Conservation (phyloP, 2,797 vertebrate genomes). For the Nannoperca obscura region DNA sequence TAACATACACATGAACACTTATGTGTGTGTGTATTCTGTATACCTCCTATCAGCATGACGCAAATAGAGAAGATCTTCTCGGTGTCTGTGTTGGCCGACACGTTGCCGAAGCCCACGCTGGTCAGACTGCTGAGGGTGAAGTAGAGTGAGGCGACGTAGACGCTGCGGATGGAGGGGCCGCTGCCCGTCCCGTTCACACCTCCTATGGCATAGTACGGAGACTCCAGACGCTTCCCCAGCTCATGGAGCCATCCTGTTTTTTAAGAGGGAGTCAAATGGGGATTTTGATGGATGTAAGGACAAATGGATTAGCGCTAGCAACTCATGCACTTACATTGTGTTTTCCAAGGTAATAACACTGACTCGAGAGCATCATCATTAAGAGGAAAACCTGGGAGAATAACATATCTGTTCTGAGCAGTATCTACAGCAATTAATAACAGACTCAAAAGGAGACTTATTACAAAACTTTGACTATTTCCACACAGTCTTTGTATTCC, state of each 20-base stretch:
- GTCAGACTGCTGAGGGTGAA: conserved; percentile 99
- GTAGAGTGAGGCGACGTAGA: conserved; percentile 96
- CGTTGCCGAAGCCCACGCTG: conserved; percentile 98
- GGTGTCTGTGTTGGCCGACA: conserved; percentile 95
- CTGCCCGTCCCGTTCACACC: conserved; percentile 64
- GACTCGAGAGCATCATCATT: background rate
- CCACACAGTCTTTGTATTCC: background rate
- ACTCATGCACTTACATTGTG: conserved; percentile 4
- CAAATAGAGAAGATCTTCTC: conserved; percentile 99
- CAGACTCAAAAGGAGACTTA: background rate
- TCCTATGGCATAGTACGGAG: conserved; percentile 85
- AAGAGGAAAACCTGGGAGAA: background rate
- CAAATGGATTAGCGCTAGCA: background rate
- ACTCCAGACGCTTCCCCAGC: conserved; percentile 94
- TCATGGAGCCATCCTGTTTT: conserved; percentile 96
- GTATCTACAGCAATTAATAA: background rate
- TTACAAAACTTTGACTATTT: background rate
- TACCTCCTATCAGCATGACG: conserved; percentile 98
- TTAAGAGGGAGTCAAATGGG: background rate
- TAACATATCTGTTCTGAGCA: background rate
- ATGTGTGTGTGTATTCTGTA: background rate
- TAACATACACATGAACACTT: background rate
- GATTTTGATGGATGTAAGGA: conserved; percentile 2
- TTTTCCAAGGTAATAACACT: conserved; percentile 3
- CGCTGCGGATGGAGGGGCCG: conserved; percentile 92